Evolutionary conservation across 2,113 vertebrate genomes (phyloP).

Genomic region (Oryzias celebensis): DNA sequence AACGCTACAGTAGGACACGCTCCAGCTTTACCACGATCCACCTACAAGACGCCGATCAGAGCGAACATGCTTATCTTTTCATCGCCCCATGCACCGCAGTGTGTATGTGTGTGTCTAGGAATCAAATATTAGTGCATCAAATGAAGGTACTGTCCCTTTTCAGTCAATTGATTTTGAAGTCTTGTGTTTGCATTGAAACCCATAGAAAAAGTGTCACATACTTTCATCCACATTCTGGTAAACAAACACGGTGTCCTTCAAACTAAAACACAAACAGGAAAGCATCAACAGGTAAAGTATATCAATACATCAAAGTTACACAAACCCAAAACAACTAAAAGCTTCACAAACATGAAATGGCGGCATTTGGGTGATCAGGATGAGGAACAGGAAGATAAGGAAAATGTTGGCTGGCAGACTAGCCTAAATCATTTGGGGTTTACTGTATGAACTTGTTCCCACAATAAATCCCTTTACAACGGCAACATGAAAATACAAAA

Average conservation of each 20-base stretch:
- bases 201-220: constrained; percentile 61
- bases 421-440: constrained; percentile 13
- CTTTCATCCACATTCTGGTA: constrained; percentile 62
- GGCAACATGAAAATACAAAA: constrained; percentile 26
- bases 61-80: constrained; percentile 70
- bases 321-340: constrained; percentile 53
- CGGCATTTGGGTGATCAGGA: constrained; percentile 1
- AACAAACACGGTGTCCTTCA: constrained; percentile 65
- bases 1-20: constrained; percentile 45
- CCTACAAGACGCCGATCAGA: constrained; percentile 59
- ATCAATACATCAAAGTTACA: constrained; percentile 53
- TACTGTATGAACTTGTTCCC: constrained; percentile 4
- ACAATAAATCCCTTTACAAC: constrained; percentile 39
- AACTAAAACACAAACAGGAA: constrained; percentile 57
- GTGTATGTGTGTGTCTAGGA: constrained; percentile 55
- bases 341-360: constrained; percentile 37
- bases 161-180: constrained; percentile 10
- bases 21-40: constrained; percentile 35
- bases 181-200: constrained; percentile 48
- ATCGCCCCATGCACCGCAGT: constrained; percentile 67
- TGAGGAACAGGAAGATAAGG: constrained; percentile 1
- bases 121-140: constrained; percentile 71
- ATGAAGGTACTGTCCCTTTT: constrained; percentile 61
- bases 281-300: constrained; percentile 43
- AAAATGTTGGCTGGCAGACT: constrained; percentile 19